Evolutionary conservation across 1,140 invertebrate species (phyloP).

Genomic region (Euglossa dilemma): DNA sequence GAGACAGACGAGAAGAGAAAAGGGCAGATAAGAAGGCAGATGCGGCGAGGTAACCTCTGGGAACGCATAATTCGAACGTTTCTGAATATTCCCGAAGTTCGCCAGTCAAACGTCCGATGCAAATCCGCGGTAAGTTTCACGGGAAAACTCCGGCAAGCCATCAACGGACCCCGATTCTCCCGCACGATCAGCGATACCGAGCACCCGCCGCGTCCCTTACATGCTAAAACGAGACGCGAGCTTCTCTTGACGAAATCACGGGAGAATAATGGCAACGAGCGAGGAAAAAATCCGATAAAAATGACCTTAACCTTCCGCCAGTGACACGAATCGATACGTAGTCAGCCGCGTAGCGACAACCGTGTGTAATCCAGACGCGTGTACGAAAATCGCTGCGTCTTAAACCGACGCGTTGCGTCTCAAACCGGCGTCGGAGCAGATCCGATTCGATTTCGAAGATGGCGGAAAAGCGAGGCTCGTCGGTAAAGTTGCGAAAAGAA

Average conservation of each 20-base stretch:
- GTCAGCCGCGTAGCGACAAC: neutral
- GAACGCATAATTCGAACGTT: slow-evolving; percentile 11
- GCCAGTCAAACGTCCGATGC: neutral
- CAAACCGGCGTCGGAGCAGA: too few relatives aligned
- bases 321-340: neutral
- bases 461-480: too few relatives aligned
- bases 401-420: too few relatives aligned
- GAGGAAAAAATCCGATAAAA: neutral
- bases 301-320: neutral
- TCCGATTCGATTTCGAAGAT: too few relatives aligned
- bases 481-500: too few relatives aligned
- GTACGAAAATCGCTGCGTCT: too few relatives aligned
- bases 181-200: neutral
- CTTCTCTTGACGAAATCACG: too few relatives aligned
- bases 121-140: neutral
- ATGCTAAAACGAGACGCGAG: too few relatives aligned
- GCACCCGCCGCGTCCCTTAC: too few relatives aligned
- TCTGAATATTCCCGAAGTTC: neutral
- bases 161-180: neutral
- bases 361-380: too few relatives aligned
- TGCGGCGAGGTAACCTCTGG: neutral
- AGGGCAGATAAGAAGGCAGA: neutral
- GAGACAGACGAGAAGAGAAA: neutral
- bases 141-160: neutral
- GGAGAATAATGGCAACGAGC: neutral